These are phyloP conservation scores for Python bivittatus DNA, from an alignment of 2,113 vertebrate genomes.

Conservation along the genomic window DNA sequence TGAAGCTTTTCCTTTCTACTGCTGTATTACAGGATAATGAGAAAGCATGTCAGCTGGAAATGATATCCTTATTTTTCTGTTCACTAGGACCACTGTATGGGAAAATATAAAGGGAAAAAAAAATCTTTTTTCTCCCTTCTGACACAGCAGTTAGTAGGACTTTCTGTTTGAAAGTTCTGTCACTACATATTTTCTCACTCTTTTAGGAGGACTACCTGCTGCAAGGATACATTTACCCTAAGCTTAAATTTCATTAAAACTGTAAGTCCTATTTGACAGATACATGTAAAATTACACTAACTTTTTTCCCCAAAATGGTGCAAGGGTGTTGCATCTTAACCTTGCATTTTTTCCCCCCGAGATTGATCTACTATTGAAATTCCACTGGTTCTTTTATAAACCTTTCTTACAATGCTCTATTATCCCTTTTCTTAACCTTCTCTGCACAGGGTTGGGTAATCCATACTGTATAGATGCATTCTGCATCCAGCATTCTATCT, in stretches of 20 bases:
- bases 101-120: not conserved
- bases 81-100: not conserved
- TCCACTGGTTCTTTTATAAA: not conserved
- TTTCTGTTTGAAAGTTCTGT: not conserved
- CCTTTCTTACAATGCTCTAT: not conserved
- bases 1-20: not conserved
- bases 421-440: not conserved
- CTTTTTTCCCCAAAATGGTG: not conserved
- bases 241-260: not conserved
- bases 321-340: too few species aligned
- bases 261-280: not conserved
- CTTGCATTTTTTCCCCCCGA: not conserved
- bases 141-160: not conserved
- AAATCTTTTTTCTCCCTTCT: not conserved
- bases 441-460: not conserved
- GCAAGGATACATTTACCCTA: not conserved
- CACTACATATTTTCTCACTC: not conserved
- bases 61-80: not conserved
- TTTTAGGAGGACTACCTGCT: not conserved
- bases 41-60: not conserved
- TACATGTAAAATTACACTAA: not conserved
- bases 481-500: not conserved
- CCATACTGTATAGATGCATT: not conserved
- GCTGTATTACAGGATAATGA: not conserved
- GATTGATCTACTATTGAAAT: not conserved